Conservation (phyloP, 2,113 vertebrate genomes). For the Lepus timidus region DNA sequence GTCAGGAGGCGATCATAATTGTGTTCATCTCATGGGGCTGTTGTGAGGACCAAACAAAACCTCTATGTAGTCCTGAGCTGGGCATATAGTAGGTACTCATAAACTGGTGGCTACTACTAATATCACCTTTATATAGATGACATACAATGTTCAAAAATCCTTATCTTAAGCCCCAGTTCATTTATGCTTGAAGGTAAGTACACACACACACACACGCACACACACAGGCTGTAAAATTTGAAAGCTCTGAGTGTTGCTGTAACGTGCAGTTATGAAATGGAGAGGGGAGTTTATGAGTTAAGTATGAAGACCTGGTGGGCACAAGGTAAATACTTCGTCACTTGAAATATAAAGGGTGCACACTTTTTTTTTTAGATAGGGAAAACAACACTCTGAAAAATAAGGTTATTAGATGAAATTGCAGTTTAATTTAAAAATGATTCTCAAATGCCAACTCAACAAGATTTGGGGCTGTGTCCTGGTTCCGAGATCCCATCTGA, state of each 20-base stretch:
- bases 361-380: conserved; percentile 1
- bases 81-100: neutral
- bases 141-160: conserved; percentile 44
- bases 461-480: neutral
- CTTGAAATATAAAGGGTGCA: conserved; percentile 45
- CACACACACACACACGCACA: neutral
- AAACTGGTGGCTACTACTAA: conserved; percentile 53
- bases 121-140: conserved; percentile 39
- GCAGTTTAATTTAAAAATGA: conserved; percentile 50
- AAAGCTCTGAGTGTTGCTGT: conserved; percentile 48
- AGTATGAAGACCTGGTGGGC: conserved; percentile 26
- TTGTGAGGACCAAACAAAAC: conserved; percentile 59
- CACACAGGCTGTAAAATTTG: conserved; percentile 6
- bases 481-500: conserved; percentile 50
- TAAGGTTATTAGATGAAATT: conserved; percentile 31
- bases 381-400: conserved; percentile 33
- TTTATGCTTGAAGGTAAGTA: conserved; percentile 5
- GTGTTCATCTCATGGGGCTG: neutral
- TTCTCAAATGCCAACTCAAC: conserved; percentile 34
- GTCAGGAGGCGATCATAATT: conserved; percentile 31
- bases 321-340: conserved; percentile 42
- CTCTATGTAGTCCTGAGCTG: neutral
- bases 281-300: conserved; percentile 40
- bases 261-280: conserved; percentile 16
- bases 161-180: neutral